Evolutionary conservation across 2,888 invertebrate genomes (phyloP), one percentile per base, ranked within the genome.

Genomic region (Eugnorisma glareosa): DNA sequence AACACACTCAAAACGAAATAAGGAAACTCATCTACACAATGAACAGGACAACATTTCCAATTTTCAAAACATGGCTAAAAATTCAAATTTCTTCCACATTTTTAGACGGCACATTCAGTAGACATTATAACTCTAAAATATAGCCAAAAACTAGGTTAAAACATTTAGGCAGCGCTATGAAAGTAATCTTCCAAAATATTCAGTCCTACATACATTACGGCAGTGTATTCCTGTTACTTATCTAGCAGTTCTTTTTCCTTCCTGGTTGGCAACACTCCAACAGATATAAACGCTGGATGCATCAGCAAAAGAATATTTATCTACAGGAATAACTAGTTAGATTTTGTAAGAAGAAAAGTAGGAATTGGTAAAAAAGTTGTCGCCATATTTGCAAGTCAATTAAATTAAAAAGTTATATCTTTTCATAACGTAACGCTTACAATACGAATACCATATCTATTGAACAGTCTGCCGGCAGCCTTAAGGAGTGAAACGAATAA

Each of bases 141-240:
- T 57, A n/a, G 48, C 13, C 35, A 2, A 40, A 24, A 72, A 61
- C 59, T 71, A 48, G 83, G 77, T 66, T 84, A 80, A 61, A 76
- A 77, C 45, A 86, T 83, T 82, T 66, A 83, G 69, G 43, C 28
- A 15, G 11, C 67, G 40, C 73, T 73, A 78, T 31, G 57, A 72
- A 86, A 84, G 72, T 83, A 86, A 83, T 84, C 83, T 84, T 15
- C 67, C 48, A 64, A 83, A 79, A 83, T 86, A 83, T 83, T 83
- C 83, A 79, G 79, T 59, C 69, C 37, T 63, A 78, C 79, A 48
- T 74, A 63, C 81, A 67, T 75, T 82, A 73, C 40, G 37, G 1
- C 48, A 67, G 64, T 72, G 71, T 69, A 79, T 79, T 72, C 28
- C 31, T 37, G 45, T 79, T 59, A 67, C 87, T 84, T 83, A 84